Conservation (phyloP, 2,797 vertebrate genomes). For the Tapirus indicus region DNA sequence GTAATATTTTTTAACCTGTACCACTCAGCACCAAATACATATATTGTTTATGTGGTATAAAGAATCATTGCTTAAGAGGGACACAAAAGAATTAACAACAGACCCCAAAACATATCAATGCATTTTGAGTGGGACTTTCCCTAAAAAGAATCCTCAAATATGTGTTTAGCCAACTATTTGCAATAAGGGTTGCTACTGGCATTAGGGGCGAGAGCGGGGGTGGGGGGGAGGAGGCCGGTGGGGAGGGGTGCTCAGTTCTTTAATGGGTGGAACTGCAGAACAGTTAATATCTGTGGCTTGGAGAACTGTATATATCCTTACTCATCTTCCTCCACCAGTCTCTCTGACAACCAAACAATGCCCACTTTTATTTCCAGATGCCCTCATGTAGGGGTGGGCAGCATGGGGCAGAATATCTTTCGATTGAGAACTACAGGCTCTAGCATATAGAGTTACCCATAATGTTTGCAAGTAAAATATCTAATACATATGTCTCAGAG, state of each 20-base stretch:
- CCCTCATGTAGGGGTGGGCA: fast-evolving
- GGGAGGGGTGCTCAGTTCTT: background rate
- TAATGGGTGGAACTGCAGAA: background rate
- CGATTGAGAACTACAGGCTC: background rate
- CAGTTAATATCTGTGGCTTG: background rate
- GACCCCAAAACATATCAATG: background rate
- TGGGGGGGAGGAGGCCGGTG: too few species aligned
- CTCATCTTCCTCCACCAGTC: too few species aligned
- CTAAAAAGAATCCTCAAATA: background rate
- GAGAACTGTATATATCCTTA: background rate
- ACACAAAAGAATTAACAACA: background rate
- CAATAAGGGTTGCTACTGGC: background rate
- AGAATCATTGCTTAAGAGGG: background rate
- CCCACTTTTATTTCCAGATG: background rate
- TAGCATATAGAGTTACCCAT: background rate
- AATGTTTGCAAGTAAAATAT: background rate
- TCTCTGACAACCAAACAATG: background rate
- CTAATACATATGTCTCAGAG: background rate
- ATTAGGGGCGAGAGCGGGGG: too few species aligned
- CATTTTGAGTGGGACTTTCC: background rate
- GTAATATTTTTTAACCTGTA: background rate
- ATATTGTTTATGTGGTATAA: background rate
- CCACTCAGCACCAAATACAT: background rate
- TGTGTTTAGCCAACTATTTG: background rate
- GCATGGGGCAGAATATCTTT: background rate